phyloP scores from a whole-genome alignment of 2,113 vertebrate genomes.

The Cyrtonyx montezumae region DNA sequence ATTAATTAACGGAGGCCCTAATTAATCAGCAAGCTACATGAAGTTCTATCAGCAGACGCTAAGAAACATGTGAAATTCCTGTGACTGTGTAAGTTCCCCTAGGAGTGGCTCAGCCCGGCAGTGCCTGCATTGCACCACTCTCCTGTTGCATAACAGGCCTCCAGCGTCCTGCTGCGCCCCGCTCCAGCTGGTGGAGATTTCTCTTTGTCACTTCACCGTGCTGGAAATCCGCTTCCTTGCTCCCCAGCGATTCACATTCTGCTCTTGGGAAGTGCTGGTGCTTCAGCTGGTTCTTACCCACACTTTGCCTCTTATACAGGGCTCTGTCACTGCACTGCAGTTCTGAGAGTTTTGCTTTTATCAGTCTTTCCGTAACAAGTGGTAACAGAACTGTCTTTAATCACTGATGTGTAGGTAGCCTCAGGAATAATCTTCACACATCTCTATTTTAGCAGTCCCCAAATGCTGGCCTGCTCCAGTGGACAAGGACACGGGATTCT shows the following conservation, averaged over 20 bases:
- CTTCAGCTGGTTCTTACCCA: background rate
- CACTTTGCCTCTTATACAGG: background rate
- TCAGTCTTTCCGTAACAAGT: background rate
- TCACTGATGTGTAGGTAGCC: fast-evolving
- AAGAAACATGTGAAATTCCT: background rate
- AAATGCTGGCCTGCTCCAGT: background rate
- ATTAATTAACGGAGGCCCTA: constrained; percentile 10
- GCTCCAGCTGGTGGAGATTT: background rate
- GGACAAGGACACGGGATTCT: background rate
- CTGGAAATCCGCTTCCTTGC: fast-evolving
- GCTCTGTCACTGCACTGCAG: background rate
- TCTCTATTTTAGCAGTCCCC: background rate
- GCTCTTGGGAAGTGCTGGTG: background rate
- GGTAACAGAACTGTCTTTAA: background rate
- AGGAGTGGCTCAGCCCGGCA: background rate
- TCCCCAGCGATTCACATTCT: background rate
- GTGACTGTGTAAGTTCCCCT: background rate
- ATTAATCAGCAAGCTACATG: background rate
- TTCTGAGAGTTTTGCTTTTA: background rate
- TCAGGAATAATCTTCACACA: background rate
- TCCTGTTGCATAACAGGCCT: background rate
- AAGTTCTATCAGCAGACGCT: background rate
- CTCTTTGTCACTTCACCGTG: background rate
- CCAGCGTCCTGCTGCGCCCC: background rate
- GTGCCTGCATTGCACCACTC: constrained; percentile 34